A percentile compares a stretch with the other conserved stretches of the same genome.
phyloP scores from a whole-genome alignment of 2,888 invertebrate species.

The Andrena bucephala region DNA sequence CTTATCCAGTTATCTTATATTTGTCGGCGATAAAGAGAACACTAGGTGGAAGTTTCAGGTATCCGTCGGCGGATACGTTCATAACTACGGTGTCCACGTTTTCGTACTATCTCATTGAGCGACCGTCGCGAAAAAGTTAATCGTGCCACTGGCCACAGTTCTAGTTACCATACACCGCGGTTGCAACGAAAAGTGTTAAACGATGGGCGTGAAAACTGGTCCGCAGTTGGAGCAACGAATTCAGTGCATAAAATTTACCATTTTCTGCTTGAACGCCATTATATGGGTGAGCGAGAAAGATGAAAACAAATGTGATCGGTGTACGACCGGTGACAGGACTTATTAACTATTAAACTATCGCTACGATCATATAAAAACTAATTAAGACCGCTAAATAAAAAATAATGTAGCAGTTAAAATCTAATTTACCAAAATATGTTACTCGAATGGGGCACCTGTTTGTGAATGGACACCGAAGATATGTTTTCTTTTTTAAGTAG shows the following conservation, averaged over 20 bases:
- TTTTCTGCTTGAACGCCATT: constrained; percentile 93
- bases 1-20: constrained; percentile 83
- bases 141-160: neutral
- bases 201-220: constrained; percentile 80
- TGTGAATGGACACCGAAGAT: too few species aligned
- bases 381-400: too few species aligned
- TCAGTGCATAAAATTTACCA: constrained; percentile 92
- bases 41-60: constrained; percentile 45
- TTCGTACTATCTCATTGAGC: constrained; percentile 28
- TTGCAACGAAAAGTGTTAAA: neutral
- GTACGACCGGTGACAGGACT: neutral
- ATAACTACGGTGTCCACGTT: constrained; percentile 38
- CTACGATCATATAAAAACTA: too few species aligned
- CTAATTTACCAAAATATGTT: too few species aligned
- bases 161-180: neutral
- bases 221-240: constrained; percentile 91
- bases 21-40: constrained; percentile 79
- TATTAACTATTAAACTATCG: too few species aligned
- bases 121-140: constrained; percentile 13
- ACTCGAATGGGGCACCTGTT: neutral
- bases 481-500: too few species aligned
- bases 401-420: neutral
- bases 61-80: constrained; percentile 45
- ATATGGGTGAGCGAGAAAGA: constrained; percentile 89
- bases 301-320: neutral